Base-by-base conservation (phyloP, 2,888 invertebrate species). In the Lasius platythorax region DNA sequence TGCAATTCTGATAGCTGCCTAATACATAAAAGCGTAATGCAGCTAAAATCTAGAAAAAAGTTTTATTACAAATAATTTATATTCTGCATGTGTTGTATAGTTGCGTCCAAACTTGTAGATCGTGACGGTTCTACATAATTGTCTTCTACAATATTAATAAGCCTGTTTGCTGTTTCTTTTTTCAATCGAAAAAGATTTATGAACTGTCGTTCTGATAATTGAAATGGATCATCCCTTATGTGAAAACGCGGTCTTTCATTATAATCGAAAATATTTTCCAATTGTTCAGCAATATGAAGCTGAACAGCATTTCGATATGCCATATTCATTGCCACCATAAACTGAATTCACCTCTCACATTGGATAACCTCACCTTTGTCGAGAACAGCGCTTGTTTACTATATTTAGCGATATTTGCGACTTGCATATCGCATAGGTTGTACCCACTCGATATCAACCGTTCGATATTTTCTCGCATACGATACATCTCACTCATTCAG, bases 401-500 rank as follows among this genome's bases (percentile, higher is more conserved):
- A 53, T 53, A n/a, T 53, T 23, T 53, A n/a, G 23, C 53, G 53
- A n/a, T n/a, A n/a, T n/a, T n/a, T 53, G n/a, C 53, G n/a, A 53
- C n/a, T 53, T 53, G n/a, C 53, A n/a, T 53, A 53, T 53, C 53
- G n/a, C 53, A 53, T 53, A 53, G n/a, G 18, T 53, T 53, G 6
- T n/a, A 53, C 53, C n/a, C 53, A 53, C 53, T 53, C n/a, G n/a
- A 53, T 8, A 53, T 53, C 1, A 53, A 9, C 3, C n/a, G n/a
- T 53, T 53, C 53, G 53, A 53, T 53, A 53, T 53, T 53, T 53
- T 53, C n/a, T 53, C 53, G 53, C n/a, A n/a, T n/a, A 53, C 53
- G 18, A n/a, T 53, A 15, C 15, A 53, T 53, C 53, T 53, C n/a
- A 53, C 6, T n/a, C 53, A 53, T 18, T 53, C 53, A 6, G 5